Evolutionary conservation across 2,888 invertebrate genomes (phyloP).

Genomic region (Spilarctia lutea): DNA sequence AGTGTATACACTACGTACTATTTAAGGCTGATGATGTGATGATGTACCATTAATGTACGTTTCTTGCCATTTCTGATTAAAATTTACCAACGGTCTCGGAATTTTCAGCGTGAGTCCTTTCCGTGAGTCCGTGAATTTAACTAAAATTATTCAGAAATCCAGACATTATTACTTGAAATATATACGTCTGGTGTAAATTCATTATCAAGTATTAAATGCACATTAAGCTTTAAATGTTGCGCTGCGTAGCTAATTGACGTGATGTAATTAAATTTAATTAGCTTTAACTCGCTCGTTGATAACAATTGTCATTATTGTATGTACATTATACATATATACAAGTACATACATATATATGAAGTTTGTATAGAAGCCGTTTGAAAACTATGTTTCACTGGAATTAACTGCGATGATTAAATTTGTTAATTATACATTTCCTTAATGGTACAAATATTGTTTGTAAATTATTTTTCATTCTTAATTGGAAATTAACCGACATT

Average conservation of each 20-base stretch:
- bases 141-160: background rate
- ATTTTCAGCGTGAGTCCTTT: no score
- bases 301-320: background rate
- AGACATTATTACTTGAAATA: background rate
- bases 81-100: no score
- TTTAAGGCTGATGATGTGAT: no score
- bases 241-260: background rate
- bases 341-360: background rate
- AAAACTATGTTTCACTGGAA: background rate
- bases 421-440: no score
- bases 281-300: background rate
- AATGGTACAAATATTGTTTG: no score
- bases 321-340: background rate
- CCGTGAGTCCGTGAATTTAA: no score
- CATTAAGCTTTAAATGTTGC: background rate
- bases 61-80: no score
- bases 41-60: no score
- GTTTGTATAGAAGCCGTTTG: background rate
- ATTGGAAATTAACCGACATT: no score
- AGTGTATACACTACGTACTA: no score
- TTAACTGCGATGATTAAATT: background rate
- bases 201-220: slow-evolving; percentile 8
- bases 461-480: no score
- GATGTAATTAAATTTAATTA: slow-evolving; percentile 10
- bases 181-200: background rate